Percentiles rank a stretch among this genome's conserved stretches.
These are phyloP conservation scores for Ennomos fuscantarius DNA, from an alignment of 2,888 invertebrate genomes.

Conservation along the genomic window DNA sequence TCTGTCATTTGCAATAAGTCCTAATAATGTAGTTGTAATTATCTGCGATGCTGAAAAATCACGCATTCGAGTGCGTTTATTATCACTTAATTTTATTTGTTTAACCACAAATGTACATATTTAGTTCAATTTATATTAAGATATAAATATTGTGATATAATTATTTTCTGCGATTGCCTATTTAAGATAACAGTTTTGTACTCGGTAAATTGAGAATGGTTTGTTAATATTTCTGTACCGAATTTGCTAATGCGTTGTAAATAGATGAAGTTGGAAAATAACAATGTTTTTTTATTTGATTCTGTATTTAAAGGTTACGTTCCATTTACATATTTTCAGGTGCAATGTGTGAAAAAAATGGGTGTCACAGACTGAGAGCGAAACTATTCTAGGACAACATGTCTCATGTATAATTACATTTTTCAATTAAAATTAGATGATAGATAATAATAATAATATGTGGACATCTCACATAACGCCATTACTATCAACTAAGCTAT, in stretches of 20 bases:
- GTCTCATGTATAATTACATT: too few relatives aligned
- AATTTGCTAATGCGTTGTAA: slow-evolving; percentile 47
- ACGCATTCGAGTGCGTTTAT: neutral
- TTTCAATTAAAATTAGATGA: too few relatives aligned
- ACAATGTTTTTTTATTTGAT: slow-evolving; percentile 7
- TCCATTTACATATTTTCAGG: too few relatives aligned
- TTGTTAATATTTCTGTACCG: slow-evolving; percentile 54
- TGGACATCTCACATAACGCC: too few relatives aligned
- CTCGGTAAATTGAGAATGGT: slow-evolving; percentile 38
- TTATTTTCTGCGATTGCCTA: slow-evolving; percentile 53
- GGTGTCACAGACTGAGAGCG: too few relatives aligned
- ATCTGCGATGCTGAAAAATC: neutral
- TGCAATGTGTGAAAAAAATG: too few relatives aligned
- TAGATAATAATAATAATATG: too few relatives aligned
- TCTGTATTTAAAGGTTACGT: too few relatives aligned
- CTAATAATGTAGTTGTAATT: too few relatives aligned
- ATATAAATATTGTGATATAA: slow-evolving; percentile 76
- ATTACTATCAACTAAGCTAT: too few relatives aligned
- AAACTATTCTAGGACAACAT: too few relatives aligned
- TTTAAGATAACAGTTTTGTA: slow-evolving; percentile 52
- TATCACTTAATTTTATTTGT: slow-evolving; percentile 8
- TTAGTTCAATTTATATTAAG: slow-evolving; percentile 73
- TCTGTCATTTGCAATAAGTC: too few relatives aligned
- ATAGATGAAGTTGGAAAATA: slow-evolving; percentile 30
- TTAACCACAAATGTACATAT: slow-evolving; percentile 63